Base-by-base conservation (phyloP, 2,113 vertebrate species). In the Jaculus jaculus region DNA sequence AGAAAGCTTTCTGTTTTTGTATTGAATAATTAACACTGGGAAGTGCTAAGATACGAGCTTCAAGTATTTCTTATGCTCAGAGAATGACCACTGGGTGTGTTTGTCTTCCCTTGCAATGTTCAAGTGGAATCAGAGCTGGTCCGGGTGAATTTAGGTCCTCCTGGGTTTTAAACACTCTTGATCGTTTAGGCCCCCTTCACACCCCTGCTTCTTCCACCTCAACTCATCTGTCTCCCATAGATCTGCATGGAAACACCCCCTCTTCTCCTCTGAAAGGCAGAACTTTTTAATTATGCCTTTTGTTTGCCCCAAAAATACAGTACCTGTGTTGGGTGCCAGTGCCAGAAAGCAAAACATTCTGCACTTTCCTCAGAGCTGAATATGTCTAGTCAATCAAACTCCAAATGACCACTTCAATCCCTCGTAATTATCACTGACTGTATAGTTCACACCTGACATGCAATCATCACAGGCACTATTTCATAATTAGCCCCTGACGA, bases 381-480 rank as follows among this genome's bases (percentile, higher is more conserved):
- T 54, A n/a, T 7, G 1, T 90, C 86, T 95, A 96, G 93, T 96
- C 96, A 96, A 84, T 96, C 94, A 96, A 93, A 87, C 80, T 8
- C 16, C 34, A 95, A 87, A 97, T 92, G 87, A 93, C 74, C 79
- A 89, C 93, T 66, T 95, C 85, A 95, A 81, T 95, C 96, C 96
- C 83, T 93, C 26, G 9, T 81, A 94, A 96, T 96, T 96, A 95
- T 84, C 85, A 94, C 88, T 89, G 92, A 93, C 85, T 93, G 80
- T 95, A 96, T 96, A 96, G 88, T 97, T 97, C 92, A 95, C 94
- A 94, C 93, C 84, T 95, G 97, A 95, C 71, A 0, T 97, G 90
- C 95, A 96, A 96, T 97, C 95, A 96, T 94, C 93, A 84, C 92
- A 97, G 95, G 91, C 88, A 73, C 54, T 96, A 47, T 66, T 96